Evolutionary conservation across 2,113 vertebrate genomes (phyloP).

Genomic region (Tachysurus fulvidraco): DNA sequence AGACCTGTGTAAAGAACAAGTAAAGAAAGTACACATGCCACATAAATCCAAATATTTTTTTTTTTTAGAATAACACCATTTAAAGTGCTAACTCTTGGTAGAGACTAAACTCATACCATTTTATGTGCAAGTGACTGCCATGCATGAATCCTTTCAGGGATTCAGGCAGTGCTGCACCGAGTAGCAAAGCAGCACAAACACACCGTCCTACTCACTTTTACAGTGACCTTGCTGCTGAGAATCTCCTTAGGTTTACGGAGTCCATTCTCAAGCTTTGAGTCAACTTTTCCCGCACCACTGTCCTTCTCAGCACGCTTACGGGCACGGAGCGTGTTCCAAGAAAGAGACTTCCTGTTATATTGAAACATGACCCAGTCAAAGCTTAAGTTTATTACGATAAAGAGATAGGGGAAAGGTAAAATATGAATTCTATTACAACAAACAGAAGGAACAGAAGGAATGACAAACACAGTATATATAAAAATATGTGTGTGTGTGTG

Average conservation of each 20-base stretch:
- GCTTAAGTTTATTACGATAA: slow-evolving; percentile 45
- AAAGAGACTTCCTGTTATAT: slow-evolving; percentile 99
- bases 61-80: neutral
- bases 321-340: slow-evolving; percentile 98
- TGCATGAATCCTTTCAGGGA: neutral
- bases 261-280: slow-evolving; percentile 82
- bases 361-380: slow-evolving; percentile 80
- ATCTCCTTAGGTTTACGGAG: slow-evolving; percentile 92
- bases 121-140: too few species aligned
- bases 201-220: slow-evolving; percentile 93
- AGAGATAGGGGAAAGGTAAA: neutral
- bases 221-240: slow-evolving; percentile 88
- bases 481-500: neutral
- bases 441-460: neutral
- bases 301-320: slow-evolving; percentile 95
- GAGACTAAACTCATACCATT: too few species aligned
- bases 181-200: slow-evolving; percentile 20
- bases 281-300: slow-evolving; percentile 82
- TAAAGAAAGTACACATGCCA: neutral
- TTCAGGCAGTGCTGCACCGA: slow-evolving; percentile 6
- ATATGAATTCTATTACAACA: neutral
- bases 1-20: neutral
- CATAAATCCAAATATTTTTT: neutral
- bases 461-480: too few species aligned
- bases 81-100: neutral